Percentiles rank a stretch among this genome's conserved stretches.
phyloP scores from a whole-genome alignment of 2,797 vertebrate genomes.

The Crax fasciolata region DNA sequence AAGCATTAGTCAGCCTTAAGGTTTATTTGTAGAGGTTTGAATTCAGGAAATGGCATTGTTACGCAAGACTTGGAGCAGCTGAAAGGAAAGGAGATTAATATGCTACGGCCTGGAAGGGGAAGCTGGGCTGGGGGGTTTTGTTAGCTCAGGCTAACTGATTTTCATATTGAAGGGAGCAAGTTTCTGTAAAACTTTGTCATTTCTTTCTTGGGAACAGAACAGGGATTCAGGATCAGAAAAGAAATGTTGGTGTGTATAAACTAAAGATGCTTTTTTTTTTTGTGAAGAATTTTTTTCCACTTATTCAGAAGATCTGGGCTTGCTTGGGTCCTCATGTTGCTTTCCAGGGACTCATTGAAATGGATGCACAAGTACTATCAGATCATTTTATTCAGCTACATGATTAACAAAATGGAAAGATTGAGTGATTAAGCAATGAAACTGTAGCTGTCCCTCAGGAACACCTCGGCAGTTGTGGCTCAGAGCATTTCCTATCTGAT shows the following conservation, averaged over 20 bases:
- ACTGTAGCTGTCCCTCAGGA: slow-evolving; percentile 19
- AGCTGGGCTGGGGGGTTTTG: slow-evolving; percentile 20
- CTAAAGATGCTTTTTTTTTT: slow-evolving; percentile 1
- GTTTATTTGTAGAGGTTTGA: slow-evolving; percentile 61
- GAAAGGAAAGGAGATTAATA: slow-evolving; percentile 64
- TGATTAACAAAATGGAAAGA: slow-evolving; percentile 43
- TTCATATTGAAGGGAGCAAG: slow-evolving; percentile 12
- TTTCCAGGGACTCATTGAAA: slow-evolving; percentile 46
- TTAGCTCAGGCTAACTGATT: slow-evolving; percentile 20
- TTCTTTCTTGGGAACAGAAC: not conserved
- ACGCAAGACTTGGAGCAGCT: slow-evolving; percentile 46
- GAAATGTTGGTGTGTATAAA: not conserved
- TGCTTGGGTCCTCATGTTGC: not conserved
- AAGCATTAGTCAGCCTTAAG: slow-evolving; percentile 63
- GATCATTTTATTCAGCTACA: slow-evolving; percentile 22
- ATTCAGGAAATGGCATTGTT: slow-evolving; percentile 68
- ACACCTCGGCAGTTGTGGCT: not conserved
- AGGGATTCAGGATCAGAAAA: not conserved
- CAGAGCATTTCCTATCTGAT: not conserved
- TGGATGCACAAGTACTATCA: slow-evolving; percentile 5
- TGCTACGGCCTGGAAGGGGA: not conserved
- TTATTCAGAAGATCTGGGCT: not conserved
- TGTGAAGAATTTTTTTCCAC: not conserved
- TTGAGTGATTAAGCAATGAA: slow-evolving; percentile 47
- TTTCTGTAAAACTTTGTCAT: not conserved